Evolutionary conservation across 2,797 vertebrate genomes (phyloP), one percentile per base, ranked within the genome.

Genomic region (Chanos chanos): DNA sequence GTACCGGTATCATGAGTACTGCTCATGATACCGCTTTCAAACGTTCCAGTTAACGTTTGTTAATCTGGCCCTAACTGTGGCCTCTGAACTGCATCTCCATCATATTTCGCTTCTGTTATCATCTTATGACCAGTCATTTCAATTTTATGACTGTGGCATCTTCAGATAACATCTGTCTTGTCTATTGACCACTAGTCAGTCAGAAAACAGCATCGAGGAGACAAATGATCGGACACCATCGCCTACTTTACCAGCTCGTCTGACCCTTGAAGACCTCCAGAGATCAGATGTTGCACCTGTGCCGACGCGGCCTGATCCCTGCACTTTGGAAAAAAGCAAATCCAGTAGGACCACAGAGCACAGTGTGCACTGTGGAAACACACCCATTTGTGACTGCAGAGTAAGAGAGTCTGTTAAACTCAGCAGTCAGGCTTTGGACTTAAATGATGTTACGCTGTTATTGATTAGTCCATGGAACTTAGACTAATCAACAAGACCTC

Each of bases 211-310:
- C 66, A 67, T 65, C 55, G 70, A 50, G 34, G 77, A 81, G 53
- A 44, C 22, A 60, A 81, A 59, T 2, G 60, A 71, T 53, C 70
- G 53, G 43, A 72, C 64, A 7, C 72, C 34, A 18, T 60, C 19
- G 57, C 70, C 70, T 0, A 60, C 41, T 59, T 81, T 82, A 10
- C 71, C 75, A 49, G 72, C 70, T 44, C 74, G 61, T n/a, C 57
- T 89, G 10, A 77, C 76, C 39, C 25, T 84, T 70, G 80, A 87
- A 63, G 83, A 90, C 61, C 74, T 88, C 18, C 71, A 61, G 65
- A 77, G 77, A 21, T 74, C 74, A 6, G 59, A 69, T 66, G 72
- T 59, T 54, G 27, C 57, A 60, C 69, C 60, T 54, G 27, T 57
- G 60, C 69, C 60, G 68, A 22, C 64, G 31, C 64, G 28, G 5